Evolutionary conservation across 2,113 vertebrate species (phyloP), one percentile per base, ranked within the genome.

Genomic region (Podarcis muralis): DNA sequence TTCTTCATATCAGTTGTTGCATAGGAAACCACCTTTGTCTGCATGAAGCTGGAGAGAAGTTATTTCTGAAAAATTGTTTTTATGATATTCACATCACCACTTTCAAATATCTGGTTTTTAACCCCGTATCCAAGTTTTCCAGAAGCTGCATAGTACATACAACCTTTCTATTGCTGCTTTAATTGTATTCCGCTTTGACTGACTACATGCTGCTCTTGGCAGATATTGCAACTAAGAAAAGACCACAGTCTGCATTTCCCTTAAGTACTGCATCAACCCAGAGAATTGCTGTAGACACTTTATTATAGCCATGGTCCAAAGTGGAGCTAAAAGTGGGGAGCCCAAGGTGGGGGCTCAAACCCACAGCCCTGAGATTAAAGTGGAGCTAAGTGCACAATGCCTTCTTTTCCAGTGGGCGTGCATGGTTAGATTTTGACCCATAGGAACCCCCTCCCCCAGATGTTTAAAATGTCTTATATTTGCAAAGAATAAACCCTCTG

Each of bases 11-110:
- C 62, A 84, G 18, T 78, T 84, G 79, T 59, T 69, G 32, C 6
- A 37, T 57, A 35, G 43, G 16, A 72, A 69, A n/a, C 68, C 71
- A 53, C n/a, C n/a, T 53, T 23, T 68, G 65, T 83, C 27, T 71
- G 20, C n/a, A n/a, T 66, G 43, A 53, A 53, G 12, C 48, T 11
- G 11, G 48, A 53, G 48, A 53, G 9, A 53, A 8, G 27, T 12
- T 30, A 30, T 57, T 79, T 53, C 43, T 53, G 43, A n/a, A 11
- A 5, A 79, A n/a, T 43, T 13, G 53, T 53, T 53, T 0, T 0
- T 0, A 68, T 2, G 1, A 35, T 53, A 12, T 53, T 53, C 48
- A 53, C 48, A 53, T 53, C 48, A 53, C 48, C 48, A 11, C 48
- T 48, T 48, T 11, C 48, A 48, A 48, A 11, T 48, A 2, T 48